A percentile compares a stretch with the other conserved stretches of the same genome.
Conservation (phyloP, 2,797 vertebrate species). For the Phrynocephalus vlangalii region DNA sequence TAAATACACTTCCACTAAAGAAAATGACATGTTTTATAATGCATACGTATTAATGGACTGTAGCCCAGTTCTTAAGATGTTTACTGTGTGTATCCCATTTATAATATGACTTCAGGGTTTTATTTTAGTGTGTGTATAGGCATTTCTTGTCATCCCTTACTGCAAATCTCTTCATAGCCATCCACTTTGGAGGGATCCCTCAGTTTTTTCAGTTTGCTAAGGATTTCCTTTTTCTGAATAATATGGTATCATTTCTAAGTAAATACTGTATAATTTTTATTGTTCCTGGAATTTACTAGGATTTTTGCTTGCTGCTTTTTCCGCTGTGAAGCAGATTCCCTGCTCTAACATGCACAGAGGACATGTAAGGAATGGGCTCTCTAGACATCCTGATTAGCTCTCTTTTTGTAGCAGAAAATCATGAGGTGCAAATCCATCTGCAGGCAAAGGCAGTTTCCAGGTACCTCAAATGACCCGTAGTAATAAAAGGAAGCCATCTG, state of each 20-base stretch:
- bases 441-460: not conserved
- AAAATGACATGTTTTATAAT: too few relatives aligned
- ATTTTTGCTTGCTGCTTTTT: not conserved
- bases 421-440: not conserved
- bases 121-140: not conserved
- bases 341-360: not conserved
- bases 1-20: too few relatives aligned
- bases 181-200: not conserved
- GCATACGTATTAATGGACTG: too few relatives aligned
- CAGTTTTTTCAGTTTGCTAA: not conserved
- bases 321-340: not conserved
- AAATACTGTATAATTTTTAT: not conserved
- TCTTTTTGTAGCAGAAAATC: not conserved
- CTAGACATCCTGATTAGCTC: not conserved
- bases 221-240: not conserved
- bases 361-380: not conserved
- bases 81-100: not conserved
- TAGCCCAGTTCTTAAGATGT: too few relatives aligned
- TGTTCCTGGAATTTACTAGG: not conserved
- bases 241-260: not conserved
- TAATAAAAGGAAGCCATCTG: not conserved
- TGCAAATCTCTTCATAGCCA: not conserved
- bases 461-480: not conserved
- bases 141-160: not conserved
- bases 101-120: not conserved